Conservation (phyloP, 2,888 invertebrate species). For the Hydraecia micacea region DNA sequence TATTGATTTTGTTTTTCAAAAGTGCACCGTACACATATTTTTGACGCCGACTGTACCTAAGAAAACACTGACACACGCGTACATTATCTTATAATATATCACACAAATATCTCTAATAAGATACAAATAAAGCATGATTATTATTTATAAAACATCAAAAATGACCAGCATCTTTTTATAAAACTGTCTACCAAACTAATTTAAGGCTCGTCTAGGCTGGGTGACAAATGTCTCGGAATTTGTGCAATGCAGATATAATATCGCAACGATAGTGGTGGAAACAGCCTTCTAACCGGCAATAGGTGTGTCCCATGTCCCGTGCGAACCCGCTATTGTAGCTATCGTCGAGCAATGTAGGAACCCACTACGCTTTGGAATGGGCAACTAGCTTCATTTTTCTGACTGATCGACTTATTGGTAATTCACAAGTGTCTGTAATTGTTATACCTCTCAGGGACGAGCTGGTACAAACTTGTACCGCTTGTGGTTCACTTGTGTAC, state of each 20-base stretch:
- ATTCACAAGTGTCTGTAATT: not conserved
- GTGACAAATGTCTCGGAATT: not conserved
- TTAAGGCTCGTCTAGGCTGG: not conserved
- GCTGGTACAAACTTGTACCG: too few species aligned
- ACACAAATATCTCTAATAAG: slow-evolving; percentile 52
- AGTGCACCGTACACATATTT: slow-evolving; percentile 40
- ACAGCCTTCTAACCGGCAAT: not conserved
- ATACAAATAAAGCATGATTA: slow-evolving; percentile 50
- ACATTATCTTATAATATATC: slow-evolving; percentile 49
- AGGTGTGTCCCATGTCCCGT: not conserved
- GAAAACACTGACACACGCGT: slow-evolving; percentile 56
- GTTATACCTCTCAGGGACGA: too few species aligned
- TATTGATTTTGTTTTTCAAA: not conserved
- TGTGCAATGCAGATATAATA: slow-evolving; percentile 1
- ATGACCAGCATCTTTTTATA: slow-evolving; percentile 75
- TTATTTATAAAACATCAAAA: slow-evolving; percentile 57
- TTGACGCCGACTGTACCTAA: slow-evolving; percentile 54
- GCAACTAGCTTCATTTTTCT: not conserved
- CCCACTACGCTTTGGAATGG: not conserved
- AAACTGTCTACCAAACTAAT: slow-evolving; percentile 52
- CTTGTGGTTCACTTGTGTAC: too few species aligned
- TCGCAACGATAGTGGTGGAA: not conserved
- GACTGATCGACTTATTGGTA: not conserved
- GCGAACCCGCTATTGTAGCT: too few species aligned
- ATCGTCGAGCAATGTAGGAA: not conserved